A percentile compares a stretch with the other conserved stretches of the same genome.
Evolutionary conservation across 2,888 invertebrate species (phyloP).

Genomic region (Bembecia ichneumoniformis): DNA sequence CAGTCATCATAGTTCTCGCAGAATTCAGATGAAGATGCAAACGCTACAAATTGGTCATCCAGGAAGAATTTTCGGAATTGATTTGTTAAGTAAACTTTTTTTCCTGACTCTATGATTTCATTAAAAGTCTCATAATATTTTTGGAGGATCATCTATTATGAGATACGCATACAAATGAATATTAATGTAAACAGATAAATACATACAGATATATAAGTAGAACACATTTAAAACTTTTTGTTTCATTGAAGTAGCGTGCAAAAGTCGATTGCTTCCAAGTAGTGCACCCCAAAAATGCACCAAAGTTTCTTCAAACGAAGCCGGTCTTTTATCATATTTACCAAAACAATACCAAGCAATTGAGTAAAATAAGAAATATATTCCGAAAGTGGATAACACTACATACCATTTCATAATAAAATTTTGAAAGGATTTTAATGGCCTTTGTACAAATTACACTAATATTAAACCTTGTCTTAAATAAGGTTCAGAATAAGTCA

Average conservation of each 20-base stretch:
- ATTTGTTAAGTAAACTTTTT: slow-evolving; percentile 16
- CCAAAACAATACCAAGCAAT: slow-evolving; percentile 31
- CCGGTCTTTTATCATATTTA: slow-evolving; percentile 23
- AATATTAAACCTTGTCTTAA: slow-evolving; percentile 34
- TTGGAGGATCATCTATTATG: slow-evolving; percentile 40
- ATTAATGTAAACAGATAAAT: slow-evolving; percentile 38
- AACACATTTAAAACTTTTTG: slow-evolving; percentile 39
- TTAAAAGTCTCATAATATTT: slow-evolving; percentile 28
- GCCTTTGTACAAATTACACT: slow-evolving; percentile 38
- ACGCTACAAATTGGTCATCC: slow-evolving; percentile 30
- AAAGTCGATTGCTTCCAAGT: slow-evolving; percentile 28
- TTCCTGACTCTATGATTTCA: slow-evolving; percentile 35
- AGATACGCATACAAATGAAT: slow-evolving; percentile 46
- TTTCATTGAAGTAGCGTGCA: slow-evolving; percentile 36
- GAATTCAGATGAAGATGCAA: slow-evolving; percentile 18
- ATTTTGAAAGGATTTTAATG: slow-evolving; percentile 34
- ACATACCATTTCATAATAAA: slow-evolving; percentile 30
- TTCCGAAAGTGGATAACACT: slow-evolving; percentile 24
- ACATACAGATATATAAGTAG: slow-evolving; percentile 38
- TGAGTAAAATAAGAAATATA: slow-evolving; percentile 37
- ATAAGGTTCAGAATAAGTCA: slow-evolving; percentile 49
- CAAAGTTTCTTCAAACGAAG: slow-evolving; percentile 26
- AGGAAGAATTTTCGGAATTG: slow-evolving; percentile 18
- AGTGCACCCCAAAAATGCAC: slow-evolving; percentile 43
- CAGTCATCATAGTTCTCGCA: slow-evolving; percentile 38